These are phyloP conservation scores for Cyrtonyx montezumae DNA, from an alignment of 2,113 vertebrate genomes.

Conservation along the genomic window DNA sequence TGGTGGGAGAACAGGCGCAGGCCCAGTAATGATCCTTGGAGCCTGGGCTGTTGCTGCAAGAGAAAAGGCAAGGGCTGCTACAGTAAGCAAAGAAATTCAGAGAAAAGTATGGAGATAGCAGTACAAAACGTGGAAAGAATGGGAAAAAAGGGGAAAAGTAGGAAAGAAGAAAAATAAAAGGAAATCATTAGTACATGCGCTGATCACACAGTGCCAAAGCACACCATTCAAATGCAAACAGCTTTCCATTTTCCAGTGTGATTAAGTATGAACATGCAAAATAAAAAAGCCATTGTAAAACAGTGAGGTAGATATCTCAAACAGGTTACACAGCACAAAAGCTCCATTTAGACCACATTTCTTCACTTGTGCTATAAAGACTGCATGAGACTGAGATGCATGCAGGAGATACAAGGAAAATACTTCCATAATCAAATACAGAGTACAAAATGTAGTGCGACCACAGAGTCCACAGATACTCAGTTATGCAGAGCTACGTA, in stretches of 20 bases:
- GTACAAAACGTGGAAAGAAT: constrained; percentile 77
- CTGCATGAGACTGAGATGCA: constrained; percentile 72
- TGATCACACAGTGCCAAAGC: constrained; percentile 83
- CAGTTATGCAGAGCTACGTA: constrained; percentile 56
- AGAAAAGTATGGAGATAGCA: constrained; percentile 79
- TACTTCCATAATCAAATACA: constrained; percentile 64
- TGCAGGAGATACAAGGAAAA: constrained; percentile 70
- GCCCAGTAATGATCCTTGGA: constrained; percentile 95
- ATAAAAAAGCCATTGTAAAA: constrained; percentile 76
- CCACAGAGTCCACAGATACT: constrained; percentile 73
- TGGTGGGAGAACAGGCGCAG: constrained; percentile 90
- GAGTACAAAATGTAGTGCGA: constrained; percentile 51
- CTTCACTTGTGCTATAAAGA: constrained; percentile 61
- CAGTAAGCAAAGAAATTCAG: constrained; percentile 86
- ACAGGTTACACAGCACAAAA: constrained; percentile 71
- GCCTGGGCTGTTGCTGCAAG: constrained; percentile 94
- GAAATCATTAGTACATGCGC: constrained; percentile 88
- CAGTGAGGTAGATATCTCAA: constrained; percentile 68
- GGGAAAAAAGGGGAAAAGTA: constrained; percentile 76
- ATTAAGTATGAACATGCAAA: constrained; percentile 81
- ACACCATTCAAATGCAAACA: constrained; percentile 82
- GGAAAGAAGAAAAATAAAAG: constrained; percentile 87
- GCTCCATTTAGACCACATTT: constrained; percentile 66
- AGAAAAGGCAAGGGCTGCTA: constrained; percentile 95
- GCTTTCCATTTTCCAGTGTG: constrained; percentile 80